Percentiles rank a stretch among this genome's conserved stretches.
Conservation (phyloP, 1,140 invertebrate species). For the Pseudomyrmex cubaensis region DNA sequence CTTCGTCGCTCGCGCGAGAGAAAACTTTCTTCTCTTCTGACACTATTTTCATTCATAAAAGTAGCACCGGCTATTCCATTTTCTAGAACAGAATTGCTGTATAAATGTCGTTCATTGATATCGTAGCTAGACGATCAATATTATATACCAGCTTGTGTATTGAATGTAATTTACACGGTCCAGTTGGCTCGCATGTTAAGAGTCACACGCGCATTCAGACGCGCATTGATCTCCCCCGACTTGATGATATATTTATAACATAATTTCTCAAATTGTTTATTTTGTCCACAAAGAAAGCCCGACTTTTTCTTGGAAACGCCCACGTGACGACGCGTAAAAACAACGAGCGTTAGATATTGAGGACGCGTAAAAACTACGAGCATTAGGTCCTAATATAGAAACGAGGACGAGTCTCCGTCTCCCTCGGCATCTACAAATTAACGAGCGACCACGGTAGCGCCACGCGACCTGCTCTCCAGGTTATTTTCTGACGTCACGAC, state of each 20-base stretch:
- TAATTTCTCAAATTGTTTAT: slow-evolving; percentile 23
- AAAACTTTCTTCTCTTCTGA: slow-evolving; percentile 47
- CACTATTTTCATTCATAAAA: slow-evolving; percentile 68
- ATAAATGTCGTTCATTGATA: slow-evolving; percentile 54
- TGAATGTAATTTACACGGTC: slow-evolving; percentile 55
- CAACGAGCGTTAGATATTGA: slow-evolving; percentile 32
- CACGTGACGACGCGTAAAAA: slow-evolving; percentile 25
- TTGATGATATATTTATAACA: not conserved
- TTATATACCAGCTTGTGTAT: slow-evolving; percentile 43
- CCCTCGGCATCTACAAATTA: slow-evolving; percentile 46
- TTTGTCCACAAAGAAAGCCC: not conserved
- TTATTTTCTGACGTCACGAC: slow-evolving; percentile 76
- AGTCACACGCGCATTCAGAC: slow-evolving; percentile 11
- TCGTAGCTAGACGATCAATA: slow-evolving; percentile 47
- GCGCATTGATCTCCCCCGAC: slow-evolving; percentile 13
- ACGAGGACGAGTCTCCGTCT: slow-evolving; percentile 37
- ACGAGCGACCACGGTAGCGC: slow-evolving; percentile 4
- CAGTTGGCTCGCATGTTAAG: slow-evolving; percentile 39
- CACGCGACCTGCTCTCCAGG: slow-evolving; percentile 59
- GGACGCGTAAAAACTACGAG: slow-evolving; percentile 16
- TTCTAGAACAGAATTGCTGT: slow-evolving; percentile 59
- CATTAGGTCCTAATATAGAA: slow-evolving; percentile 58
- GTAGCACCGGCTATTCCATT: slow-evolving; percentile 69
- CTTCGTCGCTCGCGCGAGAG: slow-evolving; percentile 8
- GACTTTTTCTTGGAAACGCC: not conserved